Conservation (phyloP, 2,113 vertebrate species). For the Lasiurus borealis region DNA sequence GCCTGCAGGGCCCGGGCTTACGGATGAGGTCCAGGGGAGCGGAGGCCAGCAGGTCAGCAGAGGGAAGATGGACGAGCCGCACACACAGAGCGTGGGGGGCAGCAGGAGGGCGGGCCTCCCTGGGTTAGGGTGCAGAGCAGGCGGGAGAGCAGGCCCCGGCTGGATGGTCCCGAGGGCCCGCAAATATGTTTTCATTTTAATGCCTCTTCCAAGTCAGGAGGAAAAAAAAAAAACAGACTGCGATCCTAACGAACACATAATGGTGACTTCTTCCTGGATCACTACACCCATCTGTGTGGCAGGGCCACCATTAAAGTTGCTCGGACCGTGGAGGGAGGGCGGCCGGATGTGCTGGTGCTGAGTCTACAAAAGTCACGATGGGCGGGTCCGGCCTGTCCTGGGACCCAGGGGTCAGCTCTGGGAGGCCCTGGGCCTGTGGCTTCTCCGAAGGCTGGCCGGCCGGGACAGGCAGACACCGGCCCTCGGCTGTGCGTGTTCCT, state of each 20-base stretch:
- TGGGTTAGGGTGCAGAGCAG: rapidly evolving
- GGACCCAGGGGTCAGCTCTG: background rate
- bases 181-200: background rate
- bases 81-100: rapidly evolving
- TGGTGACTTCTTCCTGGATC: background rate
- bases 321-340: background rate
- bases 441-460: background rate
- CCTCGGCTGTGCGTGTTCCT: rapidly evolving
- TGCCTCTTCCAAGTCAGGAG: conserved; percentile 38
- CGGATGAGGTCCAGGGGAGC: background rate
- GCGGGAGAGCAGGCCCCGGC: rapidly evolving
- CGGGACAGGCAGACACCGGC: background rate
- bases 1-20: background rate
- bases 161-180: background rate
- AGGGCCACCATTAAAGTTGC: background rate
- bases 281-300: background rate
- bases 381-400: background rate
- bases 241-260: background rate
- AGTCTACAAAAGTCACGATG: background rate
- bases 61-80: background rate
- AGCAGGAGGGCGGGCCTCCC: background rate
- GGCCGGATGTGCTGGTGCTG: background rate
- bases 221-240: background rate
- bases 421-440: background rate
- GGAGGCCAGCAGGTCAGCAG: too few species aligned